phyloP scores from a whole-genome alignment of 30 jellyfish, hydroid and myxozoan genomes.

The Aurelia aurita region DNA sequence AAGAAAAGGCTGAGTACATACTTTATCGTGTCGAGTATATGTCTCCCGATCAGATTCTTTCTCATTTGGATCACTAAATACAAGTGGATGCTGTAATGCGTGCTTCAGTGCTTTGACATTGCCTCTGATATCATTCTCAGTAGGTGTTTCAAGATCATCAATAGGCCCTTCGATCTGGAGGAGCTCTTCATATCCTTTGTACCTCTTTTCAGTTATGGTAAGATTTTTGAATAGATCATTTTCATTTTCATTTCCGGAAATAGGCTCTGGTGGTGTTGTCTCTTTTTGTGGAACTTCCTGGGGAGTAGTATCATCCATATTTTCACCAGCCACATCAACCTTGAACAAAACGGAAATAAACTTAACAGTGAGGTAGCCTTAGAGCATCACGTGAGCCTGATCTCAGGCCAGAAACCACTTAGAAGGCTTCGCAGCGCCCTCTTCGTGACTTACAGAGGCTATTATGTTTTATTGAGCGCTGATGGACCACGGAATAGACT shows the following conservation, averaged over 20 bases:
- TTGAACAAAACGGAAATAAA: no score
- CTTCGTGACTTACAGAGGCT: no score
- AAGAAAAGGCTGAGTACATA: neutral
- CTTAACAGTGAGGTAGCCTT: no score
- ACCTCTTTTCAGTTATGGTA: neutral
- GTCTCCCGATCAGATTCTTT: neutral
- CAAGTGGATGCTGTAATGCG: constrained; percentile 52
- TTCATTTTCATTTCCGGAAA: neutral
- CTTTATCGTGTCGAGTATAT: constrained; percentile 34
- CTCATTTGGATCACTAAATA: constrained; percentile 36
- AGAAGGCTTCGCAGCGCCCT: no score
- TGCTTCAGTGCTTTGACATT: constrained; percentile 53
- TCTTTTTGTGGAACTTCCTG: neutral
- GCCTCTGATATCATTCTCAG: constrained; percentile 33
- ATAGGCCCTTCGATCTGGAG: constrained; percentile 26
- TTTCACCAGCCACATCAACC: no score
- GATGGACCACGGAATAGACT: no score
- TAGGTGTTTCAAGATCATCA: constrained; percentile 38
- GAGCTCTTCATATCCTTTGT: constrained; percentile 22
- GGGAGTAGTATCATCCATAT: no score
- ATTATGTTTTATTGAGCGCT: no score
- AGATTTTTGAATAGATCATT: neutral
- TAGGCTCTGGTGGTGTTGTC: neutral
- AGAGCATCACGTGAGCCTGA: no score
- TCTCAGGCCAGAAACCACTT: no score